A percentile compares a stretch with the other conserved stretches of the same genome.
Evolutionary conservation across 2,113 vertebrate genomes (phyloP).

Genomic region (Cariama cristata): DNA sequence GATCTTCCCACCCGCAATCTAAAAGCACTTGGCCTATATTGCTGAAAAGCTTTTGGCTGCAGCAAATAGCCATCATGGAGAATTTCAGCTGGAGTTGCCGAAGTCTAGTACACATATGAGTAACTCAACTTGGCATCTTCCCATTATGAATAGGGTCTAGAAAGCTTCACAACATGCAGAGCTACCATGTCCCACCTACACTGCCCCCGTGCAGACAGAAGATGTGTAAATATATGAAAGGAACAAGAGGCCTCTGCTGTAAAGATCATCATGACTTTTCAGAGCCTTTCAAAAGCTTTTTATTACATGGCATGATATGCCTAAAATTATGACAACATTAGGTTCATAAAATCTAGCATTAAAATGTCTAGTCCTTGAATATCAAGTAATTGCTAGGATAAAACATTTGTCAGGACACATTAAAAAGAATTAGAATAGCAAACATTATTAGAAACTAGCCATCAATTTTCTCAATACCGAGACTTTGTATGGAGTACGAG

Average conservation of each 20-base stretch:
- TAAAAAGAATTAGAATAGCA: background rate
- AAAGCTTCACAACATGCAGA: background rate
- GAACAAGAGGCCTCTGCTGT: background rate
- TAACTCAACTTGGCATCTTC: background rate
- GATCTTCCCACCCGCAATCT: background rate
- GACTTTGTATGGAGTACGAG: background rate
- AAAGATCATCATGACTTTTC: background rate
- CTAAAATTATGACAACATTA: background rate
- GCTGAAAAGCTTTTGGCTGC: background rate
- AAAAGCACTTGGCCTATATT: background rate
- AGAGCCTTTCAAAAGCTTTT: background rate
- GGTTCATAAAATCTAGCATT: background rate
- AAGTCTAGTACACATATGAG: rapidly evolving
- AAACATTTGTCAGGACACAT: background rate
- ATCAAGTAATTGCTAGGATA: background rate
- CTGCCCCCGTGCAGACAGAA: background rate
- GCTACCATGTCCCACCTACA: background rate
- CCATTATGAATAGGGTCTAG: background rate
- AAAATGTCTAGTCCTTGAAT: background rate
- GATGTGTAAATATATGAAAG: background rate
- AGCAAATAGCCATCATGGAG: background rate
- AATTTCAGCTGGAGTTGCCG: background rate
- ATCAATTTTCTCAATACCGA: background rate
- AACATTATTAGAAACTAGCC: background rate
- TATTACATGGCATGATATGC: background rate